Base-by-base conservation (phyloP, 2,888 invertebrate species). In the Conops quadrifasciatus region DNA sequence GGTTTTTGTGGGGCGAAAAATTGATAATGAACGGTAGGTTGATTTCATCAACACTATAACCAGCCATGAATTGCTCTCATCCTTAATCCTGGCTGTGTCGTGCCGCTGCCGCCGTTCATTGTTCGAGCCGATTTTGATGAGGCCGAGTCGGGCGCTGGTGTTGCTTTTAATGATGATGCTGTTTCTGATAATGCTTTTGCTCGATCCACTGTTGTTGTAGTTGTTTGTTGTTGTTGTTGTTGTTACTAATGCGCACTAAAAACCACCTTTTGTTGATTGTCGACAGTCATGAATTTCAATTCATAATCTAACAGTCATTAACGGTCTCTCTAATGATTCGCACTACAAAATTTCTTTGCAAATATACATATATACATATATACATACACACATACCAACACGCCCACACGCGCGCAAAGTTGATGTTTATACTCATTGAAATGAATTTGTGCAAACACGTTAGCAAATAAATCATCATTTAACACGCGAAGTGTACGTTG, bases 401-500 rank as follows among this genome's bases (percentile, higher is more conserved):
- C 21, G 13, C 15, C 36, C 21, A 53, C 19, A 36, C 30, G 19
- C 53, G 36, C 30, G 11, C 30, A 36, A 15, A 9, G 7, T 58
- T 43, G 59, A 51, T 15, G 36, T 26, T 24, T 19, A 36, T 24
- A 19, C 13, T 26, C 49, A 4, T 56, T 11, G 21, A 13, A 4
- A 24, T 56, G 3, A 56, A 21, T 53, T 56, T 43, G 53, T 30
- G 19, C 26, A 59, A n/a, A 68, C 47, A 68, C 53, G 63, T 51
- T 56, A 69, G 47, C 70, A 51, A 28, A 36, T n/a, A 65, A 64
- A 70, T 70, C 70, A 45, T 19, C 59, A 47, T 43, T 70, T 65
- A 64, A 70, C 70, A 70, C 70, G 70, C 71, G 51, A 71, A 36
- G 58, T 65, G 59, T 65, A 21, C 70, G 70, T 65, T 62, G 65